phyloP scores from a whole-genome alignment of 1,140 invertebrate species.

The Neodiprion pinetum region DNA sequence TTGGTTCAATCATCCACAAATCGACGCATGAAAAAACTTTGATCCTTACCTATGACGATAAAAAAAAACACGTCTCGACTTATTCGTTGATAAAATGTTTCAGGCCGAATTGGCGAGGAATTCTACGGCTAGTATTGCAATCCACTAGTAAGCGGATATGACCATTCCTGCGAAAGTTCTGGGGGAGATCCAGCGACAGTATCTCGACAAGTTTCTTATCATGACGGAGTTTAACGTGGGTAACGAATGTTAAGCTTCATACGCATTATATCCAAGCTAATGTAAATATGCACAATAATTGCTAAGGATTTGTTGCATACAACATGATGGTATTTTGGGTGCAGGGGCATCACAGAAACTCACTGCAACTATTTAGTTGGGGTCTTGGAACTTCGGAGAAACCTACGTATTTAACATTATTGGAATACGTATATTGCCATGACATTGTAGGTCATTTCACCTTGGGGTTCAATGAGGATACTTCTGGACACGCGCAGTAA shows the following conservation, averaged over 20 bases:
- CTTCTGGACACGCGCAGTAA: too few relatives aligned
- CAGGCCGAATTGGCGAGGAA: slow-evolving; percentile 62
- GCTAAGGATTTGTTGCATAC: too few relatives aligned
- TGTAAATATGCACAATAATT: too few relatives aligned
- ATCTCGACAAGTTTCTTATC: slow-evolving; percentile 77
- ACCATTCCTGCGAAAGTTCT: slow-evolving; percentile 64
- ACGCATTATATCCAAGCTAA: too few relatives aligned
- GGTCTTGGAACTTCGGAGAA: slow-evolving; percentile 71
- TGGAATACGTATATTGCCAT: background rate
- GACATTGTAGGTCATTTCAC: too few relatives aligned
- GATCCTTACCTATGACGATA: slow-evolving; percentile 74
- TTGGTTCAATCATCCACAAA: slow-evolving; percentile 69
- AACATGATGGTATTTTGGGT: slow-evolving; percentile 5
- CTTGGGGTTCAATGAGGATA: too few relatives aligned
- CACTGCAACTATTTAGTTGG: slow-evolving; percentile 66
- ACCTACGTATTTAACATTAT: background rate
- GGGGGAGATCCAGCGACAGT: slow-evolving; percentile 62
- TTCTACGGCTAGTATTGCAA: slow-evolving; percentile 81
- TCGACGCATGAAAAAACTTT: slow-evolving; percentile 65
- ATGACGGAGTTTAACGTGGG: slow-evolving; percentile 80
- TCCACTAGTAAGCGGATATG: slow-evolving; percentile 82
- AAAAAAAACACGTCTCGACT: slow-evolving; percentile 62
- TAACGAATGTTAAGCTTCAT: slow-evolving; percentile 39
- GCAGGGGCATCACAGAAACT: slow-evolving; percentile 55
- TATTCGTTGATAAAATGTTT: slow-evolving; percentile 45